These are phyloP conservation scores for Conus ventricosus DNA, from an alignment of 1,140 invertebrate genomes.

Conservation along the genomic window DNA sequence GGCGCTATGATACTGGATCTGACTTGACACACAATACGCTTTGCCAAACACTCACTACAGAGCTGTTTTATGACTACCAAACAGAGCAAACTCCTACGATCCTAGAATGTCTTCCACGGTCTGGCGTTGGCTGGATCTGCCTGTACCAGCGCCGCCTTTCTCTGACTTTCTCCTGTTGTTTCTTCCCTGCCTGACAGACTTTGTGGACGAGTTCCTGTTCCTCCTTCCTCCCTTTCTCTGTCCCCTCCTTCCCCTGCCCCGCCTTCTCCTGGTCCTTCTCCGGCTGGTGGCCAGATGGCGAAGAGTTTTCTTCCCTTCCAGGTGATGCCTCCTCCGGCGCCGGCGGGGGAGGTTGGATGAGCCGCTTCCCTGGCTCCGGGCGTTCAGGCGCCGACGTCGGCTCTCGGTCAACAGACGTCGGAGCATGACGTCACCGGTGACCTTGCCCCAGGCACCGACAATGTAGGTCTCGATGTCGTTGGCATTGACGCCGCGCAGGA, in stretches of 20 bases:
- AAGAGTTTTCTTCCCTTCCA: slow-evolving; percentile 21
- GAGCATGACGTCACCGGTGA: slow-evolving; percentile 38
- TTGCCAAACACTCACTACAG: too few species aligned
- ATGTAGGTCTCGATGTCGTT: slow-evolving; percentile 69
- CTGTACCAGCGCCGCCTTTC: not conserved
- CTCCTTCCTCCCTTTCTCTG: slow-evolving; percentile 10
- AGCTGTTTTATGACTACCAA: too few species aligned
- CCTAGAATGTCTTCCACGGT: not conserved
- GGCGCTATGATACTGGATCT: too few species aligned
- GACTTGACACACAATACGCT: too few species aligned
- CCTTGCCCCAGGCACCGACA: slow-evolving; percentile 62
- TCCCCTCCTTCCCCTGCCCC: slow-evolving; percentile 37
- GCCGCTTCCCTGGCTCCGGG: too few species aligned
- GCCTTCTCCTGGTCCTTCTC: slow-evolving; percentile 33
- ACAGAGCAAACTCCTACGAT: not conserved
- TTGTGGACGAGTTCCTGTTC: slow-evolving; percentile 5
- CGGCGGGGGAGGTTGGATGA: not conserved
- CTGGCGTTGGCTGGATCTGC: not conserved
- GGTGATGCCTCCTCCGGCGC: not conserved
- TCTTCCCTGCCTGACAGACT: slow-evolving; percentile 28
- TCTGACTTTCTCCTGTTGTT: slow-evolving; percentile 23
- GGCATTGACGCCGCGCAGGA: slow-evolving; percentile 64
- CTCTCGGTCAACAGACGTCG: slow-evolving; percentile 33
- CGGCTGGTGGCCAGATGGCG: slow-evolving; percentile 11
- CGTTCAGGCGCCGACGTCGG: slow-evolving; percentile 26